Conservation (phyloP, 1,140 invertebrate species). For the Tetramorium parvispinum region DNA sequence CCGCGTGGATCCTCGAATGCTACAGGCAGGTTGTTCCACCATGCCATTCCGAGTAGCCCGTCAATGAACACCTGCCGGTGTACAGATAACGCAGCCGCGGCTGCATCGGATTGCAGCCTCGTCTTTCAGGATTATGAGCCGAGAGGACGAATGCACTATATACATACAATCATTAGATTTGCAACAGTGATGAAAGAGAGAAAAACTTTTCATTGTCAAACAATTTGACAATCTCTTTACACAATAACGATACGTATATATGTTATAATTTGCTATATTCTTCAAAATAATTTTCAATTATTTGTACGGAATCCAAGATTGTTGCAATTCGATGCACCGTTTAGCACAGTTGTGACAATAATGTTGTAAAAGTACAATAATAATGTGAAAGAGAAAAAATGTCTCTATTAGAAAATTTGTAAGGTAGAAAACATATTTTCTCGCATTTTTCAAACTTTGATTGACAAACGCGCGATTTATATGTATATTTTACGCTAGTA, state of each 20-base stretch:
- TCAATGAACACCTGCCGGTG: conserved; percentile 43
- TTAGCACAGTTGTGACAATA: not conserved
- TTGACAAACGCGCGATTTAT: not conserved
- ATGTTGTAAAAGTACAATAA: not conserved
- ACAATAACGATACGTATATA: not conserved
- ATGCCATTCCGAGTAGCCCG: conserved; percentile 6
- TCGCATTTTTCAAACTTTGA: not conserved
- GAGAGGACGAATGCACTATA: conserved; percentile 5
- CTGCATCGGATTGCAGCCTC: conserved; percentile 29
- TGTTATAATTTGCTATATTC: not conserved
- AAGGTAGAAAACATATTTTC: not conserved
- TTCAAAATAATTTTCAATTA: not conserved
- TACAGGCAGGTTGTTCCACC: conserved; percentile 89
- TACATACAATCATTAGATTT: not conserved
- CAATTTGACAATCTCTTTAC: not conserved
- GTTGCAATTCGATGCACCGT: not conserved
- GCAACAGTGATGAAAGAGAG: not conserved
- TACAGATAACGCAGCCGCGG: conserved; percentile 25
- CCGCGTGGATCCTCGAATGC: conserved; percentile 91
- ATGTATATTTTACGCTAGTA: not conserved
- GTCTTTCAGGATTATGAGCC: conserved; percentile 30
- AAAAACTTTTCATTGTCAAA: not conserved
- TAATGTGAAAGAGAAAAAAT: not conserved
- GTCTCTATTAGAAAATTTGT: not conserved
- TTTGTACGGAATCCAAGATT: not conserved